Evolutionary conservation across 2,113 vertebrate genomes (phyloP), one percentile per base, ranked within the genome.

Genomic region (Cinclus mexicanus): DNA sequence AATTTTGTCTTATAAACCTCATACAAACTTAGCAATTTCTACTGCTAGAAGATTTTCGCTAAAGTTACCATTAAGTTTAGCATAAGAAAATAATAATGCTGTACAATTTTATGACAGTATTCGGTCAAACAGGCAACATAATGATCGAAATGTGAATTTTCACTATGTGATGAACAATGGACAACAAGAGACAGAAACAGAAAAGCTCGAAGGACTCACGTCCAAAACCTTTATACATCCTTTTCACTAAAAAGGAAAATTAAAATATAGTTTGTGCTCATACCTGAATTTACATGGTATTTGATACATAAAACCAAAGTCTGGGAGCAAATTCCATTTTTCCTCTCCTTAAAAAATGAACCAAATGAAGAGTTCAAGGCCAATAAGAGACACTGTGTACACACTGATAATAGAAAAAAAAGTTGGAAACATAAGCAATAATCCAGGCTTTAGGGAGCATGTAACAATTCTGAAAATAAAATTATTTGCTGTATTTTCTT

Each of bases 221-320:
- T 94, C 82, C 42, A 65, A 93, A 91, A 64, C 14, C 57, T 93
- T 90, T 86, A 87, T 67, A 75, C 8, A 93, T 15, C 7, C 21
- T 91, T 92, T 87, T 69, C 26, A 77, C 39, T 85, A 87, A 49
- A 70, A 77, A 78, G 77, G 59, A 91, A 85, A 92, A 92, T 37
- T 49, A 60, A 94, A 95, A 60, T 10, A 39, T 55, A 59, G 71
- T 41, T 95, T 96, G 44, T n/a, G 26, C 67, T 94, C 77, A 83
- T 70, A 93, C 50, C 76, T 95, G 76, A 93, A 91, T 95, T 95
- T 92, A 96, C 44, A 70, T 5, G 50, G 47, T 41, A 90, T 87
- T 83, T 89, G 55, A 83, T 68, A 93, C 12, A 85, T 39, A 93
- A 89, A 86, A 83, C n/a, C 55, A 55, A 94, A 90, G 33, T 69